Evolutionary conservation across 1,140 invertebrate genomes (phyloP).

Genomic region (Gryllus bimaculatus): DNA sequence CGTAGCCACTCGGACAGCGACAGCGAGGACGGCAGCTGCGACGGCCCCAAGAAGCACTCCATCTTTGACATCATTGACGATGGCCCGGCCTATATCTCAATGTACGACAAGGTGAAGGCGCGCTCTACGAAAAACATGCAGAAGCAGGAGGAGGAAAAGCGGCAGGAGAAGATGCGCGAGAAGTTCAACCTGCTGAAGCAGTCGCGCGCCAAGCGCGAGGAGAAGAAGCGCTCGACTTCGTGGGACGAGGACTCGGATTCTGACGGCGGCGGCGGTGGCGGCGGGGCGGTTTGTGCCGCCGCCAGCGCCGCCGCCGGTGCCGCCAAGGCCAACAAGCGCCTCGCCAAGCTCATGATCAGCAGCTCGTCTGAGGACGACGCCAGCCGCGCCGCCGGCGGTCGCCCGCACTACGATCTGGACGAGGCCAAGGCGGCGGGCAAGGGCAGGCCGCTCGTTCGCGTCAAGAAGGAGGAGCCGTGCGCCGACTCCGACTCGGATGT

Average conservation of each 20-base stretch:
- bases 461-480: constrained; percentile 19
- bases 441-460: constrained; percentile 13
- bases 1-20: constrained; percentile 34
- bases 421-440: neutral
- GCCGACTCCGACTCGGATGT: constrained; percentile 19
- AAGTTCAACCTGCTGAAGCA: constrained; percentile 84
- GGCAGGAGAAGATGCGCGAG: constrained; percentile 75
- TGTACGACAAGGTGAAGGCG: constrained; percentile 98
- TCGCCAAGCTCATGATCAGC: constrained; percentile 39
- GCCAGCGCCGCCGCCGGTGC: constrained; percentile 45
- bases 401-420: neutral
- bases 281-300: constrained; percentile 40
- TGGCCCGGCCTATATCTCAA: constrained; percentile 85
- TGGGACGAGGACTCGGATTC: constrained; percentile 74
- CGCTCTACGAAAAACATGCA: constrained; percentile 87
- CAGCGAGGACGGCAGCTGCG: constrained; percentile 47
- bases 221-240: constrained; percentile 77
- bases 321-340: constrained; percentile 25
- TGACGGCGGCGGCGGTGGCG: constrained; percentile 28
- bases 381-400: constrained; percentile 20
- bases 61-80: constrained; percentile 86
- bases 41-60: constrained; percentile 76
- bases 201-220: constrained; percentile 69
- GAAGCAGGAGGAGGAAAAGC: constrained; percentile 79
- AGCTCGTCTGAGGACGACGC: constrained; percentile 48